A percentile compares a stretch with the other conserved stretches of the same genome.
Evolutionary conservation across 2,888 invertebrate genomes (phyloP).

Genomic region (Thecophora atra): DNA sequence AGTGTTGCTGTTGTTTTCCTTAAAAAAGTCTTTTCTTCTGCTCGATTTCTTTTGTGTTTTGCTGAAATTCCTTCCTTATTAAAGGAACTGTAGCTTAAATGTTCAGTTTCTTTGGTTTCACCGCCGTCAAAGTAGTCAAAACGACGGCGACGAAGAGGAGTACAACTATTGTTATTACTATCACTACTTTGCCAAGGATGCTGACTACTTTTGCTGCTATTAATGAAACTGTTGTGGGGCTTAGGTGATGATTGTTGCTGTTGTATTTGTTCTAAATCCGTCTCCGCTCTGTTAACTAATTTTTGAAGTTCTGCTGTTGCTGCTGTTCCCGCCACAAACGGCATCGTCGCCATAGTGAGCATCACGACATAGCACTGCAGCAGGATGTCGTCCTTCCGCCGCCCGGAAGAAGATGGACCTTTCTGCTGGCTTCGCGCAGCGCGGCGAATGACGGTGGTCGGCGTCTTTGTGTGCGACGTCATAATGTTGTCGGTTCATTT

Average conservation of each 20-base stretch:
- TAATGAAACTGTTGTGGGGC: conserved; percentile 14
- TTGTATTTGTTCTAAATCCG: conserved; percentile 20
- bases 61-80: neutral
- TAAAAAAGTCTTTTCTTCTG: neutral
- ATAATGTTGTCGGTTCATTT: conserved; percentile 41
- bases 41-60: neutral
- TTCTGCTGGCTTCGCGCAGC: neutral
- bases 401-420: neutral
- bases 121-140: neutral
- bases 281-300: conserved; percentile 38
- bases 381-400: too few species aligned
- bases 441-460: neutral
- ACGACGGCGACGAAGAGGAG: neutral
- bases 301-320: conserved; percentile 19
- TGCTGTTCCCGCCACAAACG: conserved; percentile 20
- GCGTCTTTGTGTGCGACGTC: conserved; percentile 33
- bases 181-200: neutral
- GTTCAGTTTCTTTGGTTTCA: conserved; percentile 1
- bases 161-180: conserved; percentile 1
- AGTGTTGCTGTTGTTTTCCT: conserved; percentile 11
- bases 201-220: conserved; percentile 16
- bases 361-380: conserved; percentile 8
- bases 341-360: conserved; percentile 22
- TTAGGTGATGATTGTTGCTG: conserved; percentile 18
- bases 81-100: conserved; percentile 4